These are phyloP conservation scores for Nasonia longicornis DNA, from an alignment of 1,140 invertebrate species.

Conservation along the genomic window DNA sequence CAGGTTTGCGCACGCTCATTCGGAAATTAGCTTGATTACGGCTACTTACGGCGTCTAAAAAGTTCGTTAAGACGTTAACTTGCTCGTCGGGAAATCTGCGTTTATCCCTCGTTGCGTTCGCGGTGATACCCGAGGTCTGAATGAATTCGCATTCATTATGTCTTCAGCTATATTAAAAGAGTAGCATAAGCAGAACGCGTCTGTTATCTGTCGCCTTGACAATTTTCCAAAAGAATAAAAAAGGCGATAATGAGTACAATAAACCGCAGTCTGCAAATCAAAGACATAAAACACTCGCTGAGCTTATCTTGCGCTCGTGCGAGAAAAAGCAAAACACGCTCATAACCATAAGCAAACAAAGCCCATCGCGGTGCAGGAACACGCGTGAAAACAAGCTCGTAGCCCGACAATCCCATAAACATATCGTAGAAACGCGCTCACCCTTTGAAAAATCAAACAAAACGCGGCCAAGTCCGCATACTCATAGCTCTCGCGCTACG, in stretches of 20 bases:
- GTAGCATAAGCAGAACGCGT: neutral
- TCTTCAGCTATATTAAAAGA: neutral
- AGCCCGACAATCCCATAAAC: neutral
- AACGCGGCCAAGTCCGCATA: neutral
- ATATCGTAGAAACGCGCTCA: neutral
- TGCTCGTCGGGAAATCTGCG: neutral
- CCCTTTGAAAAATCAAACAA: neutral
- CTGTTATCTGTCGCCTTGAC: neutral
- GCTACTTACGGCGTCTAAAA: conserved; percentile 37
- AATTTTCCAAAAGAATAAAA: neutral
- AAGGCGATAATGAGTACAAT: neutral
- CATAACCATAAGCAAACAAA: conserved; percentile 1
- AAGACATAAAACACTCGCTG: neutral
- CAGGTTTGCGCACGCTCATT: conserved; percentile 26
- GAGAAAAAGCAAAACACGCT: neutral
- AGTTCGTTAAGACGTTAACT: conserved; percentile 25
- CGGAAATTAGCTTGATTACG: conserved; percentile 22
- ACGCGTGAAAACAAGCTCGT: neutral
- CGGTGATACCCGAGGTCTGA: too few species aligned
- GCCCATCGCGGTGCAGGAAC: neutral
- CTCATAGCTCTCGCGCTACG: too few species aligned
- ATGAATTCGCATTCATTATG: too few species aligned
- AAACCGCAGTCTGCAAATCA: conserved; percentile 6
- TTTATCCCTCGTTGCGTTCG: conserved; percentile 20
- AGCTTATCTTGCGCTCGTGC: neutral